Base-by-base conservation (phyloP, 92 coral and sea anemone genomes). In the Muricea muricata region DNA sequence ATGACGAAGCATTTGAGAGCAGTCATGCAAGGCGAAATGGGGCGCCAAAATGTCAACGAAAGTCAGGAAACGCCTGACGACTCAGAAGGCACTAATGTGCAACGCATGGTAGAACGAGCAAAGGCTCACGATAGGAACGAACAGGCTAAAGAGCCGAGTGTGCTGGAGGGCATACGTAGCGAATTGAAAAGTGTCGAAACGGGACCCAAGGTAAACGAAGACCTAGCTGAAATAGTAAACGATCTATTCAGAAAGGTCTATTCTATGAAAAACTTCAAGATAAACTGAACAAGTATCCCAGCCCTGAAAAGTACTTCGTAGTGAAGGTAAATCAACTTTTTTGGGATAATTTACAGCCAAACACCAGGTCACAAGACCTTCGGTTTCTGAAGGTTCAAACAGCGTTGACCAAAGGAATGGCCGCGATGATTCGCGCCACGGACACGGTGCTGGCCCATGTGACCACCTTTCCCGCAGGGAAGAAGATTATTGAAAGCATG, bases 181-280 rank as follows among this genome's bases (percentile, higher is more conserved):
- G 92, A 85, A 68, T 41, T 89, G 21, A 56, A 84, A 71, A 83
- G 68, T 7, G 88, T 75, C 5, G 89, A 84, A 84, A 88, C 81
- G 34, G 78, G 82, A 52, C 85, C 91, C 52, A 60, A 68, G 4
- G 84, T 89, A 20, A 78, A 85, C 82, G 39, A 28, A 0, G 89
- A 89, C 75, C 90, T 89, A 0, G 92, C 92, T 26, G 80, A 69
- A 33, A 79, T 88, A 35, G 81, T 88, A 11, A 86, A 89, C 84
- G 84, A 61, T 55, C 24, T 75, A 45, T 86, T 35, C 74, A 89
- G 81, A 83, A 86, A 7, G 87, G 93, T 25, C 79, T 85, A 81
- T 83, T 80, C 17, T 87, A 90, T 30, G 90, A 72, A 47, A 40
- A 68, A 55, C 73, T 84, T 30, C 81, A 84, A 84, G 72, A 67